Evolutionary conservation across 2,113 vertebrate genomes (phyloP).

Genomic region (Xiphophorus couchianus): DNA sequence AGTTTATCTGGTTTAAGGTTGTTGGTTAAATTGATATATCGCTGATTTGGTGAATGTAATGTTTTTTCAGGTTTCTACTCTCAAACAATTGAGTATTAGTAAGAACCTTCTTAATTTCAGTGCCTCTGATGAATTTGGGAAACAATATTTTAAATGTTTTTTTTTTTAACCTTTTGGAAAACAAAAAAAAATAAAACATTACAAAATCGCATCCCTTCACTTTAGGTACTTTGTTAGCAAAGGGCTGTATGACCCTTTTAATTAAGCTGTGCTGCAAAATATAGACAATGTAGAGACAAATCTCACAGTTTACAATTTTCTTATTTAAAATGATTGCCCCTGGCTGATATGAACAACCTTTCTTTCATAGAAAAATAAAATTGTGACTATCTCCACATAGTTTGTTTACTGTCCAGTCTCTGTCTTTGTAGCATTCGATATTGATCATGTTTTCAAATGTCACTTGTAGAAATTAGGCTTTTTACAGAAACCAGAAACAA

Average conservation of each 20-base stretch:
- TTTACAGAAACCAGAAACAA: constrained; percentile 75
- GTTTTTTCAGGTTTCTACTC: constrained; percentile 20
- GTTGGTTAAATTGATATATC: constrained; percentile 23
- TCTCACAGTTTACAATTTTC: constrained; percentile 77
- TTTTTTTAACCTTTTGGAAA: constrained; percentile 48
- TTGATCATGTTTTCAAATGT: constrained; percentile 70
- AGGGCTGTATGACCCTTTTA: constrained; percentile 67
- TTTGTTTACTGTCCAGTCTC: constrained; percentile 55
- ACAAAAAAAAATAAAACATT: constrained; percentile 53
- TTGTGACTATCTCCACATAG: constrained; percentile 77
- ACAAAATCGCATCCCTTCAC: constrained; percentile 64
- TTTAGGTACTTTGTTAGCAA: constrained; percentile 63
- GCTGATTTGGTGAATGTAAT: constrained; percentile 41
- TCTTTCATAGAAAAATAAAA: constrained; percentile 86
- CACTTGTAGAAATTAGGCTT: constrained; percentile 75
- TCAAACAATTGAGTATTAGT: constrained; percentile 43
- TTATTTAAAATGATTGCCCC: constrained; percentile 80
- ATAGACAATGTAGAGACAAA: constrained; percentile 75
- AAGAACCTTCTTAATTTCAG: constrained; percentile 40
- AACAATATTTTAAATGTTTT: constrained; percentile 50
- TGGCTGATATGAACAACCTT: constrained; percentile 81
- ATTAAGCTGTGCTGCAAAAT: constrained; percentile 76
- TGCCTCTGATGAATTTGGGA: constrained; percentile 67
- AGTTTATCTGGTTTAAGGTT: constrained; percentile 10
- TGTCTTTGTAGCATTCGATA: constrained; percentile 62